These are phyloP conservation scores for Atta cephalotes DNA, from an alignment of 1,140 invertebrate species.

Conservation along the genomic window DNA sequence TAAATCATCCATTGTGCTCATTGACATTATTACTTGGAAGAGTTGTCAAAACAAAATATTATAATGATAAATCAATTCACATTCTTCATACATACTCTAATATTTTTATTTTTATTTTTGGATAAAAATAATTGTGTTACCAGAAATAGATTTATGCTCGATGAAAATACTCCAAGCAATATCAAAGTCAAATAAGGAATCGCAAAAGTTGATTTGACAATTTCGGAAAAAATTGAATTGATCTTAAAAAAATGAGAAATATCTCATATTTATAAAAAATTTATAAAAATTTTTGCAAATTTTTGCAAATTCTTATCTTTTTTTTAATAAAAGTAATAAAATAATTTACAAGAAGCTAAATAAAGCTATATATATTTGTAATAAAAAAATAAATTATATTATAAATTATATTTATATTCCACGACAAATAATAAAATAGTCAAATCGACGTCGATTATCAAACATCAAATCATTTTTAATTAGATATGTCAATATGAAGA, in stretches of 20 bases:
- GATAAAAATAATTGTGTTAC: neutral
- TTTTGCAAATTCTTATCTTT: neutral
- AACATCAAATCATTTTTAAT: too few relatives aligned
- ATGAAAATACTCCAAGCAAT: conserved; percentile 32
- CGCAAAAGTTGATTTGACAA: conserved; percentile 18
- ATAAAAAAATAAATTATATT: neutral
- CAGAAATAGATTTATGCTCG: conserved; percentile 47
- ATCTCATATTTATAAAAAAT: neutral
- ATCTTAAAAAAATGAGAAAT: conserved; percentile 22
- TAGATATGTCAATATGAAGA: neutral
- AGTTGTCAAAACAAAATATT: conserved; percentile 1
- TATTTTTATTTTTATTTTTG: neutral
- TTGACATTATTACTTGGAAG: conserved; percentile 16
- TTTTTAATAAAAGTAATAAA: conserved; percentile 6
- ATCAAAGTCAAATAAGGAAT: conserved; percentile 42
- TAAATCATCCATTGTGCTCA: neutral
- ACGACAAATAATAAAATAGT: too few relatives aligned
- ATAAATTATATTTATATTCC: neutral
- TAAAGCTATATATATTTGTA: neutral
- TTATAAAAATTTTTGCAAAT: too few relatives aligned
- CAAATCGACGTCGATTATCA: too few relatives aligned
- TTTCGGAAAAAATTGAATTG: conserved; percentile 5
- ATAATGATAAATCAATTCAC: neutral
- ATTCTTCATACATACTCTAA: neutral
- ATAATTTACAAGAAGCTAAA: neutral